phyloP scores from a whole-genome alignment of 2,888 invertebrate genomes.

The Cataglyphis livida region DNA sequence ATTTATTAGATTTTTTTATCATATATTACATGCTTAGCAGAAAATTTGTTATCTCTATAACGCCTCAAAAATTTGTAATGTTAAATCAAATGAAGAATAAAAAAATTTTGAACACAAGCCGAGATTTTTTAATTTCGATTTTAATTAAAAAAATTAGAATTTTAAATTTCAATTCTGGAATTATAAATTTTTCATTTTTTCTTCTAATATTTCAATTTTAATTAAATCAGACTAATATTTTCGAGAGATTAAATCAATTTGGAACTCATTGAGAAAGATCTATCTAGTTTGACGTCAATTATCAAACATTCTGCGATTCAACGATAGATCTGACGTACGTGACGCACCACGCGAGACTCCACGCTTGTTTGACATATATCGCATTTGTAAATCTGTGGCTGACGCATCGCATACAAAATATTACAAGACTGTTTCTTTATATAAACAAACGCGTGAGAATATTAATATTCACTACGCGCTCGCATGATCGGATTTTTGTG shows the following conservation, averaged over 20 bases:
- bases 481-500: neutral
- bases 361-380: constrained; percentile 6
- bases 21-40: neutral
- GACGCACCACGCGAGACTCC: neutral
- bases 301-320: neutral
- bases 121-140: neutral
- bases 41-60: neutral
- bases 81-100: neutral
- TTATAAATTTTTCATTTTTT: neutral
- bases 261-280: neutral
- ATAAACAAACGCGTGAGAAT: neutral
- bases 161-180: neutral
- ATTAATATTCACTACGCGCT: neutral
- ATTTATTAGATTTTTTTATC: neutral
- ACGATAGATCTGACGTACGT: neutral
- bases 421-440: neutral
- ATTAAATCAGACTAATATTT: neutral
- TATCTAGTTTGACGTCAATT: neutral
- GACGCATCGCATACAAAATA: constrained; percentile 3
- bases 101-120: neutral
- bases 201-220: neutral
- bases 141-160: neutral
- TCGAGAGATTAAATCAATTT: neutral
- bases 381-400: neutral
- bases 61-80: neutral